phyloP scores from a whole-genome alignment of 2,113 vertebrate species.

The Equus przewalskii region DNA sequence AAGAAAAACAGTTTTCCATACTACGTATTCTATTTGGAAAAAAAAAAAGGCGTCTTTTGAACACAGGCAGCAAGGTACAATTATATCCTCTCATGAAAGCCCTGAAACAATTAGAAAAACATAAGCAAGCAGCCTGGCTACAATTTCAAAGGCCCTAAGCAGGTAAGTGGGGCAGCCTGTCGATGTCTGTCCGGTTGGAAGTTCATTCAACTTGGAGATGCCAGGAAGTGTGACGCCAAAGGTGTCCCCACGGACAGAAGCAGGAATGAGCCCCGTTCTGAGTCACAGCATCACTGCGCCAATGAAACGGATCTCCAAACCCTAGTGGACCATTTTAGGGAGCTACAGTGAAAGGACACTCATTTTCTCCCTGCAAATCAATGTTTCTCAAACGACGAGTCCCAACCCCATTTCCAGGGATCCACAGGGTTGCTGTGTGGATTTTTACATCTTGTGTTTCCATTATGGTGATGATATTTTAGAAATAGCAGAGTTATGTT shows the following conservation, averaged over 20 bases:
- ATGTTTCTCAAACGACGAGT: neutral
- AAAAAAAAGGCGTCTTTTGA: neutral
- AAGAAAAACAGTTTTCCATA: neutral
- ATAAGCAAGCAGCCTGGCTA: too few relatives aligned
- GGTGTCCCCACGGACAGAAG: too few relatives aligned
- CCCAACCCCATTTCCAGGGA: neutral
- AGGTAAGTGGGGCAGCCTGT: neutral
- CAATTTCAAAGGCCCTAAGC: neutral
- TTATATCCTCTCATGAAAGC: neutral
- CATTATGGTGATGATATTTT: neutral
- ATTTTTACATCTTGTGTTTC: neutral
- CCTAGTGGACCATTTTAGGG: rapidly evolving
- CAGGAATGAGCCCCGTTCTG: neutral
- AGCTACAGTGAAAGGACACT: neutral
- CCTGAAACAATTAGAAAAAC: neutral
- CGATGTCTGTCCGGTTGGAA: neutral
- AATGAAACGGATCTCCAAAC: too few relatives aligned
- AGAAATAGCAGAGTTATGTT: neutral
- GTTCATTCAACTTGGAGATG: neutral
- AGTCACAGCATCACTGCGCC: neutral
- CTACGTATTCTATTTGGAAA: neutral
- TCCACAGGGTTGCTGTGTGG: neutral
- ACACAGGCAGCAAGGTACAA: neutral
- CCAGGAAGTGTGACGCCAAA: neutral
- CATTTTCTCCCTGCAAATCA: neutral